Conservation (phyloP, 2,113 vertebrate genomes). For the Hiodon alosoides region DNA sequence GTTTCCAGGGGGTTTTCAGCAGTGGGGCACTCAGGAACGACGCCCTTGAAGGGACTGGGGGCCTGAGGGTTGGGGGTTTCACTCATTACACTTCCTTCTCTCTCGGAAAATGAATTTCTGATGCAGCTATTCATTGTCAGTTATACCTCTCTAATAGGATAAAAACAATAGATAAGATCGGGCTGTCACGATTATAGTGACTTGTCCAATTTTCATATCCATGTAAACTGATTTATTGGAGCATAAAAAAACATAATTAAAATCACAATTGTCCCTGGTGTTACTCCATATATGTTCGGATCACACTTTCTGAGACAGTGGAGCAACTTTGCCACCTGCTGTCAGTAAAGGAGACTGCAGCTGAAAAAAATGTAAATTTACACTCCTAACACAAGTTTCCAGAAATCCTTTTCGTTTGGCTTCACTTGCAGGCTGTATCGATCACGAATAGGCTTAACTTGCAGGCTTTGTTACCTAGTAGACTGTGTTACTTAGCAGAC, state of each 20-base stretch:
- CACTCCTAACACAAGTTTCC: too few relatives aligned
- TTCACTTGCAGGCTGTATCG: too few relatives aligned
- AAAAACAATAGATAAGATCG: too few relatives aligned
- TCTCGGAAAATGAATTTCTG: too few relatives aligned
- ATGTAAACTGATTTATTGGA: conserved; percentile 15
- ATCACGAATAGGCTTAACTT: too few relatives aligned
- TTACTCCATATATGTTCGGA: neutral
- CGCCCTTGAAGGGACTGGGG: neutral
- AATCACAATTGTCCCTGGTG: neutral
- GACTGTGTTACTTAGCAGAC: too few relatives aligned
- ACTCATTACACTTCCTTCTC: neutral
- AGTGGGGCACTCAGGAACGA: neutral
- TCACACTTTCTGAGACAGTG: neutral
- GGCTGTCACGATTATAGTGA: too few relatives aligned
- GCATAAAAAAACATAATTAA: neutral
- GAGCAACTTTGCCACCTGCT: conserved; percentile 2
- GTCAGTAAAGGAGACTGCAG: neutral
- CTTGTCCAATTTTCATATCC: neutral
- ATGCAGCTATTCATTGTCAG: neutral
- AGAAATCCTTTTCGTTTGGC: too few relatives aligned
- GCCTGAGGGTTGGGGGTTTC: conserved; percentile 31
- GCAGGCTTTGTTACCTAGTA: too few relatives aligned
- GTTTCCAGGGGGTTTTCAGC: neutral
- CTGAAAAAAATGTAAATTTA: neutral
- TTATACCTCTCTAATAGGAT: too few relatives aligned